phyloP scores from a whole-genome alignment of 1,140 invertebrate genomes.

The Euglossa dilemma region DNA sequence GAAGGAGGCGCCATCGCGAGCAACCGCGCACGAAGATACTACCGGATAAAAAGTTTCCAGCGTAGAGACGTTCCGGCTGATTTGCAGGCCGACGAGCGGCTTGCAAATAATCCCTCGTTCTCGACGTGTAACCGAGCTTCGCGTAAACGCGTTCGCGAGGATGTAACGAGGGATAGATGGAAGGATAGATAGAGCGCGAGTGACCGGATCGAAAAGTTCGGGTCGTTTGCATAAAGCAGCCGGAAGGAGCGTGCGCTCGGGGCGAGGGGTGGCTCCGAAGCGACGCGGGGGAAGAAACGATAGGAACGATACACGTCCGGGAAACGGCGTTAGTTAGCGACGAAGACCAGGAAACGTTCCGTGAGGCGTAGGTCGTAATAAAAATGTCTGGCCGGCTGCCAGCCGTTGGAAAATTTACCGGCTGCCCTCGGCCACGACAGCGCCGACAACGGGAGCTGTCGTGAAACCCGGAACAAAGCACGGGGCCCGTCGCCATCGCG shows the following conservation, averaged over 20 bases:
- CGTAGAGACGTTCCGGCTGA: not conserved
- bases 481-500: conserved; percentile 5
- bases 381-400: conserved; percentile 73
- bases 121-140: not conserved
- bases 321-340: conserved; percentile 28
- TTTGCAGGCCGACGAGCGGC: not conserved
- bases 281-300: not conserved
- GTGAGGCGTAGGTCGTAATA: conserved; percentile 58
- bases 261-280: not conserved
- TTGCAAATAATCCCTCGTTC: not conserved
- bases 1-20: no score
- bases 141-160: conserved; percentile 19
- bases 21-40: conserved; percentile 11
- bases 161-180: not conserved
- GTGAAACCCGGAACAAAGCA: conserved; percentile 31
- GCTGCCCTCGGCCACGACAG: conserved; percentile 21
- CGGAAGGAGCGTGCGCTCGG: not conserved
- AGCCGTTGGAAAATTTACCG: conserved; percentile 71
- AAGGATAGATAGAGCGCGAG: not conserved
- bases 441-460: conserved; percentile 31
- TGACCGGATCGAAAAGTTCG: not conserved
- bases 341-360: conserved; percentile 32
- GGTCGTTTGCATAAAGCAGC: conserved; percentile 22
- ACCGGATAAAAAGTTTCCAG: conserved; percentile 25
- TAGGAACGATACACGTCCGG: conserved; percentile 2